Evolutionary conservation across 1,140 invertebrate genomes (phyloP).

Genomic region (Drosophila tsacasi): DNA sequence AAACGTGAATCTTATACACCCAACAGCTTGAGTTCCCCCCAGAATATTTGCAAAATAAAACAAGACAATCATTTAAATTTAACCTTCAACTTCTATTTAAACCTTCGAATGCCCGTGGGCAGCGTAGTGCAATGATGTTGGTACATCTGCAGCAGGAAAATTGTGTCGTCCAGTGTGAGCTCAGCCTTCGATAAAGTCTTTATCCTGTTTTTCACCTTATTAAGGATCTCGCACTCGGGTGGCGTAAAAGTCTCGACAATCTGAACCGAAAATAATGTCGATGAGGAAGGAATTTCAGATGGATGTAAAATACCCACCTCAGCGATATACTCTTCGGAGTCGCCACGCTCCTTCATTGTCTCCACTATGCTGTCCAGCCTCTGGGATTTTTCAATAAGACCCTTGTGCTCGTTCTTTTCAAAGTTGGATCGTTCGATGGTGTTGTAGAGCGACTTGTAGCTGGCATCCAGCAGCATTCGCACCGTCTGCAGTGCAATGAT

Average conservation of each 20-base stretch:
- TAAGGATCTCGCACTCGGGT: constrained; percentile 89
- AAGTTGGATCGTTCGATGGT: constrained; percentile 87
- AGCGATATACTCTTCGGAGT: constrained; percentile 90
- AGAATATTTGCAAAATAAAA: neutral
- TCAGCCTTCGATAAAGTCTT: constrained; percentile 89
- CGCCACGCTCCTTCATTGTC: constrained; percentile 90
- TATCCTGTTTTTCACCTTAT: constrained; percentile 88
- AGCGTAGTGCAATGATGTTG: constrained; percentile 74
- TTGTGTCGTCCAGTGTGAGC: constrained; percentile 90
- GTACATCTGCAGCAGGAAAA: constrained; percentile 90
- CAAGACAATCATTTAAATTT: neutral
- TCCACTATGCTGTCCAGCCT: constrained; percentile 92
- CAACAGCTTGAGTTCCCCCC: neutral
- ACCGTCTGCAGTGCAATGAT: constrained; percentile 86
- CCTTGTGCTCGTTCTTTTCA: constrained; percentile 88
- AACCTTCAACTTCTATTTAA: constrained; percentile 61
- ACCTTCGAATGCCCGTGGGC: constrained; percentile 61
- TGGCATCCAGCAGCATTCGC: constrained; percentile 90
- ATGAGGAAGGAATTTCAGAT: neutral
- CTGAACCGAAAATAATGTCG: constrained; percentile 83
- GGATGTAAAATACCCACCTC: constrained; percentile 87
- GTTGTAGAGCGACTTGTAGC: constrained; percentile 92
- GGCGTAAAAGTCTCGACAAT: constrained; percentile 92
- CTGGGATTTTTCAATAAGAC: constrained; percentile 94
- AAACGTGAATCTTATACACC: constrained; percentile 31